phyloP scores from a whole-genome alignment of 2,113 vertebrate species.

The Gasterosteus aculeatus region DNA sequence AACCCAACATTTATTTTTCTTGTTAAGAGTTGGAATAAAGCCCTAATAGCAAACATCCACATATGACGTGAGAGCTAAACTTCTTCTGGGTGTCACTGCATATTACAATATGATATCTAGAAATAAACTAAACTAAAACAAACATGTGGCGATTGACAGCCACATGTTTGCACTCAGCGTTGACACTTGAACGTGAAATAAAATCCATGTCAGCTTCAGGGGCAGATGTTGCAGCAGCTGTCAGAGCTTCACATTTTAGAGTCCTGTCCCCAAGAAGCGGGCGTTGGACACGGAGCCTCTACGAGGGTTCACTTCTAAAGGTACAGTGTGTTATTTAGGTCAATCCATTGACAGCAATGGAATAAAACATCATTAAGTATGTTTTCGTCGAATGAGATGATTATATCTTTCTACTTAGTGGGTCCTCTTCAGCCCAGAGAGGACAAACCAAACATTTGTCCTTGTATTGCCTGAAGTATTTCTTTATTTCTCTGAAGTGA shows the following conservation, averaged over 20 bases:
- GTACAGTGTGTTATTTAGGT: not conserved
- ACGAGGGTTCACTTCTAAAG: not conserved
- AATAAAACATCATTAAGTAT: too few species aligned
- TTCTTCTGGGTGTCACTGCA: not conserved
- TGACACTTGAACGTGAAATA: not conserved
- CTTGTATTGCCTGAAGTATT: not conserved
- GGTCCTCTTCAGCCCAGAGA: too few species aligned
- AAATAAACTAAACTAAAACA: not conserved
- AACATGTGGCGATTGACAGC: not conserved
- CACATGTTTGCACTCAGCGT: not conserved
- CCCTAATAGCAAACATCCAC: not conserved
- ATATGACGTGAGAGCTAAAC: not conserved
- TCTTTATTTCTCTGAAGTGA: not conserved
- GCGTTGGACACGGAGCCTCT: conserved; percentile 12
- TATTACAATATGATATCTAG: not conserved
- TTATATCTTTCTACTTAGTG: too few species aligned
- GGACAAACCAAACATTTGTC: too few species aligned
- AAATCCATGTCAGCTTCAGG: conserved; percentile 8
- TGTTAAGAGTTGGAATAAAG: not conserved
- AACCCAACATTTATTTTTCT: not conserved
- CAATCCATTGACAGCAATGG: not conserved
- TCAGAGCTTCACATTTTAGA: conserved; percentile 30
- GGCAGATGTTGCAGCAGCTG: conserved; percentile 1
- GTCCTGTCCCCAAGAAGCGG: conserved; percentile 5
- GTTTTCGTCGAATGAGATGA: too few species aligned